Conservation (phyloP, 2,113 vertebrate genomes). For the Zingel zingel region DNA sequence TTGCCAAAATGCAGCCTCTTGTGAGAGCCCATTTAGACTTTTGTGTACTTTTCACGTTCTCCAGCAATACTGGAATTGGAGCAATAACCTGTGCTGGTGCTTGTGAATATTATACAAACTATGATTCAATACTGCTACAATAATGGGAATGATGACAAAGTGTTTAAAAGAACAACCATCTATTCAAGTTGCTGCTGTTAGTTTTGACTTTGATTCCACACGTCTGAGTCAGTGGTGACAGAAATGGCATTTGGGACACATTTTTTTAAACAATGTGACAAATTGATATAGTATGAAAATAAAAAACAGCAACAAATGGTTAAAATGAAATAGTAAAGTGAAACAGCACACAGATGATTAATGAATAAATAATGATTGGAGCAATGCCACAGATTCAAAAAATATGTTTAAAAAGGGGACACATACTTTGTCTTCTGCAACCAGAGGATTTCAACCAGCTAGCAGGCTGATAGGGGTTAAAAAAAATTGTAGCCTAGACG, state of each 20-base stretch:
- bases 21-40: slow-evolving; percentile 15
- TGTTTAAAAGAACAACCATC: slow-evolving; percentile 1
- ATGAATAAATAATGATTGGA: background rate
- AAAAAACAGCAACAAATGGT: background rate
- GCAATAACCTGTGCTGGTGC: background rate
- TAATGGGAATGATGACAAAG: slow-evolving; percentile 6
- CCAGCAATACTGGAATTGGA: background rate
- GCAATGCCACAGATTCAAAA: background rate
- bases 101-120: background rate
- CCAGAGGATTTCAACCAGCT: background rate
- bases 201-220: slow-evolving; percentile 29
- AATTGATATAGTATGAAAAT: background rate
- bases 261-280: background rate
- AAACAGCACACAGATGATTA: background rate
- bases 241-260: slow-evolving; percentile 27
- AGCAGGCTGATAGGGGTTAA: background rate
- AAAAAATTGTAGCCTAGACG: background rate
- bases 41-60: slow-evolving; percentile 28
- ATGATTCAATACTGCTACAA: background rate
- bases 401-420: background rate
- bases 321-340: background rate
- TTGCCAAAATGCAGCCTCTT: slow-evolving; percentile 8
- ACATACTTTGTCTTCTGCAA: background rate
- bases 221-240: slow-evolving; percentile 20
- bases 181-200: background rate